A percentile compares a stretch with the other conserved stretches of the same genome.
These are phyloP conservation scores for Poeciliopsis paucimaculata DNA, from an alignment of 2,797 vertebrate species.

Conservation along the genomic window DNA sequence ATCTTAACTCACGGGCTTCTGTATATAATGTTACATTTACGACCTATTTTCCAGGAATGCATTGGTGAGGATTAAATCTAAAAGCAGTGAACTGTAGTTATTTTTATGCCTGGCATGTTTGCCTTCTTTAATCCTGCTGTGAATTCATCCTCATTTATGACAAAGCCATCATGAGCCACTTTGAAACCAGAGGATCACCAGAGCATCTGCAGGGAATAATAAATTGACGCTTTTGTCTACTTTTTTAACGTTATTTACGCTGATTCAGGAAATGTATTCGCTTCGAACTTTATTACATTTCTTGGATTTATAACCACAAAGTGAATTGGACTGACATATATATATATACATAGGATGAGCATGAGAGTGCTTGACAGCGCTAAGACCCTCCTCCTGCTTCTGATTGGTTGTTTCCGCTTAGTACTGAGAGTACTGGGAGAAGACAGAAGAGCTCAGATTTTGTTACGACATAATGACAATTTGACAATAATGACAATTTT, in stretches of 20 bases:
- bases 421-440: too few species aligned
- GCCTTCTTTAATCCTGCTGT: slow-evolving; percentile 63
- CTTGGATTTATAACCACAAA: not conserved
- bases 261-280: not conserved
- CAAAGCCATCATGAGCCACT: slow-evolving; percentile 68
- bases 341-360: too few species aligned
- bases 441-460: too few species aligned
- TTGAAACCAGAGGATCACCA: slow-evolving; percentile 33
- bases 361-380: too few species aligned
- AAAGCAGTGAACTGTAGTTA: slow-evolving; percentile 44
- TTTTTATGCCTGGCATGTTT: slow-evolving; percentile 60
- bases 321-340: too few species aligned
- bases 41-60: slow-evolving; percentile 49
- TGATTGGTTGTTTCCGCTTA: too few species aligned
- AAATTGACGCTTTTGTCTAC: slow-evolving; percentile 2
- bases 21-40: not conserved
- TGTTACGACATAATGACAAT: too few species aligned
- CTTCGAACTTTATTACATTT: not conserved
- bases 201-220: slow-evolving; percentile 8
- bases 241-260: slow-evolving; percentile 22
- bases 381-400: too few species aligned
- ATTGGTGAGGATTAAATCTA: slow-evolving; percentile 55
- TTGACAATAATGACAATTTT: too few species aligned
- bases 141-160: slow-evolving; percentile 53
- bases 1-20: not conserved